Base-by-base conservation (phyloP, 1,140 invertebrate species). In the Drosophila nigrodunni region DNA sequence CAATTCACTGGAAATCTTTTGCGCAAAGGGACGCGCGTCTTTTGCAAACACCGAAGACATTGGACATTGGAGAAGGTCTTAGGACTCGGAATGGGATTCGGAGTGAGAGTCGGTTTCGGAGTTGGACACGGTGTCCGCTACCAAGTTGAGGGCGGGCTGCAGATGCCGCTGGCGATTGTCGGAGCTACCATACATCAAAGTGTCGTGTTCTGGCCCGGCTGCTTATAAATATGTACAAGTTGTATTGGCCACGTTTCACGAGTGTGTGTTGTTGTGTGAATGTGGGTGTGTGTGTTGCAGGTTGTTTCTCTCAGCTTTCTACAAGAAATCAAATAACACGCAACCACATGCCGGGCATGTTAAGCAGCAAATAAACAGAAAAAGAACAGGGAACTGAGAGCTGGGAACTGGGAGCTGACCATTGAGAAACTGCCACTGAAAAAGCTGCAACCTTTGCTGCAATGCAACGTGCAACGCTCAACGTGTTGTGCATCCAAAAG, bases 211-310 rank as follows among this genome's bases (percentile, higher is more conserved):
- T 74, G 80, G 67, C 39, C 62, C 49, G 69, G 49, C 65, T 43
- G 7, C 81, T 85, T 77, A 85, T 83, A 85, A 85, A 83, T 85
- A 85, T 83, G 73, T 80, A 85, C 41, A 43, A 10, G 18, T 9
- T 47, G 3, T 34, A 13, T 46, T 30, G 39, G 54, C 46, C 43
- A 39, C 65, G 52, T 58, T 58, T 21, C 46, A 50, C 25, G 35
- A 64, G 35, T 55, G 25, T 47, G 30, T 25, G 43, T 37, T 11
- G 18, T 21, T 15, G 15, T 55, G 61, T 37, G 30, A 15, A n/a
- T 55, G 61, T 69, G 25, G 1, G 25, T 25, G 25, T 30, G 25
- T 30, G 25, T 49, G 66, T 15, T 50, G 52, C 54, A 59, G 13
- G 66, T 52, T 57, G 49, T 37, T 39, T 9, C 34, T 49, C 41